Evolutionary conservation across 2,797 vertebrate genomes (phyloP).

Genomic region (Eutrigla gurnardus): DNA sequence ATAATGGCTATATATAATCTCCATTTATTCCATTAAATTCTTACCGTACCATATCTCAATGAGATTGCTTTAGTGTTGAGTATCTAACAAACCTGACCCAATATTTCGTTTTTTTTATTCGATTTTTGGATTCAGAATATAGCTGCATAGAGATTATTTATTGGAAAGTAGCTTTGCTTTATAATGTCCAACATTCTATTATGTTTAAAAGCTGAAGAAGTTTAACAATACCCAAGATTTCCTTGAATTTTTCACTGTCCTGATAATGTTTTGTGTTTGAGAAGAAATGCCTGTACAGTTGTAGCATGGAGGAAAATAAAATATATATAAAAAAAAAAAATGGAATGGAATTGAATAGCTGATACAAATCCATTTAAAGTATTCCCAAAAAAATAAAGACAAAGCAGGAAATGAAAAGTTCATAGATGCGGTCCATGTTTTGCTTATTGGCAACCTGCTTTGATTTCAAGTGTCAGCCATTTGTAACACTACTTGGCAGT

Average conservation of each 20-base stretch:
- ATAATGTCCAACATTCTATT: background rate
- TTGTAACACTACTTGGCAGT: constrained; percentile 18
- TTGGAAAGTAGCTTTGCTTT: background rate
- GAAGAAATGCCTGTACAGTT: background rate
- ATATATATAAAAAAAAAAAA: background rate
- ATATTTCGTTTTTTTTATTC: background rate
- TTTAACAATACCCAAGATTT: background rate
- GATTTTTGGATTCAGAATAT: background rate
- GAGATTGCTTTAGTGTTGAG: background rate
- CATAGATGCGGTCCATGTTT: constrained; percentile 19
- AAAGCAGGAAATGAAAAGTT: constrained; percentile 3
- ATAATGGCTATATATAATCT: background rate
- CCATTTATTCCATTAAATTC: too few species aligned
- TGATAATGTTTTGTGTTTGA: background rate
- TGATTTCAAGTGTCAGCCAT: constrained; percentile 12
- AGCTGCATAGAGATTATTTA: background rate
- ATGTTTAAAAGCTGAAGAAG: background rate
- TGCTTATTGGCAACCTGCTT: constrained; percentile 24
- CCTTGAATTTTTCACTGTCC: background rate
- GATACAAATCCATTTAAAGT: constrained; percentile 1
- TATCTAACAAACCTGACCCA: background rate
- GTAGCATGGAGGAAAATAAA: background rate
- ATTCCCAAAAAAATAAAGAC: background rate
- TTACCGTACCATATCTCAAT: background rate
- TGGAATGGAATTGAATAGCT: background rate